Evolutionary conservation across 2,888 invertebrate genomes (phyloP).

Genomic region (Heliconius cydno): DNA sequence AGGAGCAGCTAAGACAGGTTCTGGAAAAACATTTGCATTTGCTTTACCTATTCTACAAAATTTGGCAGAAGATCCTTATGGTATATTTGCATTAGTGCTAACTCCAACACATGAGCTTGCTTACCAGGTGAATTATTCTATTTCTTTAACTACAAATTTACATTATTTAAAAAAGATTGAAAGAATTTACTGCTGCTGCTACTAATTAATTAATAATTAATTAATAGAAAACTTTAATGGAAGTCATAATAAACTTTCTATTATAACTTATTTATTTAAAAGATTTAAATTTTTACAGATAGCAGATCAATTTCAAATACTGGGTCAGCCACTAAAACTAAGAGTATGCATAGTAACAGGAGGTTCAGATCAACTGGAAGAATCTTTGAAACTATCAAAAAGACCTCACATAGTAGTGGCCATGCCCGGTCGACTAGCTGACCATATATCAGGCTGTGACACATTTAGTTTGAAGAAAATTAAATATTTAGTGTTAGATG

Average conservation of each 20-base stretch:
- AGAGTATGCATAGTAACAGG: slow-evolving; percentile 96
- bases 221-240: too few species aligned
- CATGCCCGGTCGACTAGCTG: slow-evolving; percentile 97
- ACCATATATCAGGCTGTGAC: slow-evolving; percentile 94
- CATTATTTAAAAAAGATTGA: too few species aligned
- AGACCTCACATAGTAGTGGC: slow-evolving; percentile 97
- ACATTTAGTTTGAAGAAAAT: slow-evolving; percentile 91
- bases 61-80: slow-evolving; percentile 96
- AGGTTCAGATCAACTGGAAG: slow-evolving; percentile 95
- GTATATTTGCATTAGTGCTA: slow-evolving; percentile 96
- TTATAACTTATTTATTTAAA: background rate
- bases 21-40: slow-evolving; percentile 99
- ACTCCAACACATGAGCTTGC: slow-evolving; percentile 98
- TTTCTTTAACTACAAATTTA: background rate
- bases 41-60: slow-evolving; percentile 96
- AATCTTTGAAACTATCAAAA: slow-evolving; percentile 91
- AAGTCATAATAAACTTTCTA: too few species aligned
- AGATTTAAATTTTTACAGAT: slow-evolving; percentile 84
- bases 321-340: slow-evolving; percentile 94
- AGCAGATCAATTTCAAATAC: slow-evolving; percentile 95
- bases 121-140: slow-evolving; percentile 85
- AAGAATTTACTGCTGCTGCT: background rate
- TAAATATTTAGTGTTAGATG: slow-evolving; percentile 96
- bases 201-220: too few species aligned
- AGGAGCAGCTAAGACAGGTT: slow-evolving; percentile 98